These are phyloP conservation scores for Sicus ferrugineus DNA, from an alignment of 2,888 invertebrate species.

Conservation along the genomic window DNA sequence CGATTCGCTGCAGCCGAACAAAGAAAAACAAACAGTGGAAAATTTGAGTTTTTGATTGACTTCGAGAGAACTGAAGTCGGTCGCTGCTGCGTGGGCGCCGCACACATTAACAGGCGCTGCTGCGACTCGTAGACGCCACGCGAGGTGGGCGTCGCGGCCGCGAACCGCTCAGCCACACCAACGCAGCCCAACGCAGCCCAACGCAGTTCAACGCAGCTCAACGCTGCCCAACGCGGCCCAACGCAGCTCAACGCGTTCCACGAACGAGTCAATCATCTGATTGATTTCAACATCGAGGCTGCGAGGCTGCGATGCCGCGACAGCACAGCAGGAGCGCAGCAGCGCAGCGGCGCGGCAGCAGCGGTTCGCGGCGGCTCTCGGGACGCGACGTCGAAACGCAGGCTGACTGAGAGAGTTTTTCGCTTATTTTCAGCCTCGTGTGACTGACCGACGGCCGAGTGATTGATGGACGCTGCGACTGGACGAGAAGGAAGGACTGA, in stretches of 20 bases:
- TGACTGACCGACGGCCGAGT: background rate
- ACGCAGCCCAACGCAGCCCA: too few relatives aligned
- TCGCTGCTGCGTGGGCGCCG: background rate
- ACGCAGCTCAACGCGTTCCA: background rate
- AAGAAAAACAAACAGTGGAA: background rate
- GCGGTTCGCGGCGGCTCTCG: background rate
- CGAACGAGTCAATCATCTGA: conserved; percentile 11
- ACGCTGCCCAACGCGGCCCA: too few relatives aligned
- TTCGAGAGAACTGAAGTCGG: conserved; percentile 14
- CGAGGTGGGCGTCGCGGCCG: background rate
- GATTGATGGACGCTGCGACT: background rate
- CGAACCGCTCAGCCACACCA: too few relatives aligned
- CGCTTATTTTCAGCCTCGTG: background rate
- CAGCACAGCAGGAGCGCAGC: background rate
- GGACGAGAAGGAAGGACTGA: background rate
- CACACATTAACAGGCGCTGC: too few relatives aligned
- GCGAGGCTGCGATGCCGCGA: too few relatives aligned
- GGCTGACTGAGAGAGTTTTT: background rate
- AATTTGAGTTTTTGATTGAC: conserved; percentile 18
- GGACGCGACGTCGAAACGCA: background rate
- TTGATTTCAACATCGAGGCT: conserved; percentile 15
- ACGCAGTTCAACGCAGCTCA: background rate
- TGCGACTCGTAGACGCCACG: background rate
- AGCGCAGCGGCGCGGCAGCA: background rate
- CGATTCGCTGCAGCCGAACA: background rate